Evolutionary conservation across 1,140 invertebrate species (phyloP).

Genomic region (Caerostris extrusa): DNA sequence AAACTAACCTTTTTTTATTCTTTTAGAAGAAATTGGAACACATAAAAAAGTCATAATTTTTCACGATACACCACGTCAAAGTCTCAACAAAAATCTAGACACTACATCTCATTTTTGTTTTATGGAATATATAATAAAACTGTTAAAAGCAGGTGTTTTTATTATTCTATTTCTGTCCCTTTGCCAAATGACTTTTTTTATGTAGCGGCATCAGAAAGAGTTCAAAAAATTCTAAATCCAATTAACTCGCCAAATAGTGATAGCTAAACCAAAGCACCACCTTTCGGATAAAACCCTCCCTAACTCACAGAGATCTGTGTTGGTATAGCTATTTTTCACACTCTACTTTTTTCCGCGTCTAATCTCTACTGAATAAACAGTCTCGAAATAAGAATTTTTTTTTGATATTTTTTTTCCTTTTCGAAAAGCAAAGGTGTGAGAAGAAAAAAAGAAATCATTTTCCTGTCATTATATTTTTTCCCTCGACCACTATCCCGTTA

Average conservation of each 20-base stretch:
- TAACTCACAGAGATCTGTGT: not conserved
- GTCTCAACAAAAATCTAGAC: no score
- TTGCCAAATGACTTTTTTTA: not conserved
- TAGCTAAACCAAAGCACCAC: not conserved
- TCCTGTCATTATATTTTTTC: not conserved
- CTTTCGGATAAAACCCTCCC: not conserved
- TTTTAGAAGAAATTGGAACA: no score
- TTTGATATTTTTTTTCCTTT: not conserved
- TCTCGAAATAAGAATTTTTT: not conserved
- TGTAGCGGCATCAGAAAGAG: not conserved
- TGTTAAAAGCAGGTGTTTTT: not conserved
- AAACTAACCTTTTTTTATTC: not conserved
- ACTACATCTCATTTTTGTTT: no score
- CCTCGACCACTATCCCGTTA: slow-evolving; percentile 14
- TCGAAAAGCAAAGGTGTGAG: not conserved
- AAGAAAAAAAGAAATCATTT: not conserved
- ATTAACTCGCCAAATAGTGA: not conserved
- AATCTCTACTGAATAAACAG: slow-evolving; percentile 28
- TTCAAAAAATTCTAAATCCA: slow-evolving; percentile 4
- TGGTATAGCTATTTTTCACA: slow-evolving; percentile 10
- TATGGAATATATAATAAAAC: not conserved
- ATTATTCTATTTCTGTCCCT: not conserved
- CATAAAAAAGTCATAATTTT: no score
- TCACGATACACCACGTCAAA: no score
- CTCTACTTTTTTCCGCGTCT: not conserved